Base-by-base conservation (phyloP, 2,888 invertebrate species). In the Deilephila porcellus region DNA sequence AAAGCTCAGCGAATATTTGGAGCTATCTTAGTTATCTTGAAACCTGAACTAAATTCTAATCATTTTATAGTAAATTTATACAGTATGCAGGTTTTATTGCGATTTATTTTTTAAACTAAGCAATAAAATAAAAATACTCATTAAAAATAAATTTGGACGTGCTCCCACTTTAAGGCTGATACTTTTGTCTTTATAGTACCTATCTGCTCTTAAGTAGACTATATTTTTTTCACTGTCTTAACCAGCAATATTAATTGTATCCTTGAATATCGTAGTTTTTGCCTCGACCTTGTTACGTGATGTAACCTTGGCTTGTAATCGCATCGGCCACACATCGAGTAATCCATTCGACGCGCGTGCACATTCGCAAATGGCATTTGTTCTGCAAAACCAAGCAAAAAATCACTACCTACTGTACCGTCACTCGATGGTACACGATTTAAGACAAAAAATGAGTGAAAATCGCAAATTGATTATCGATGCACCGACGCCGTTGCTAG, bases 321-420 rank as follows among this genome's bases (percentile, higher is more conserved):
- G 17, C 52, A 52, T 56, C 56, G 45, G 52, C 67, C 11, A 67
- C 45, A 67, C 52, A 67, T 52, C 67, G 45, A 67, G 4, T 52
- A 67, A 67, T 67, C 52, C 17, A 67, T 67, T 52, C 45, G 67
- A 67, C 52, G 67, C 52, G 67, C 67, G 67, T 67, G 67, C 52
- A 67, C n/a, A 67, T 52, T 52, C 67, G 25, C 45, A 67, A 67
- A 67, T 67, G 52, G 67, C 25, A 45, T 67, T 67, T 64, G 45
- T 45, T 52, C 67, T 67, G 17, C 25, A 67, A 67, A 67, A 17
- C 45, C 25, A 52, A 8, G 25, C 17, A 67, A 67, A 67, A 67
- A 67, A 37, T 56, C 34, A 7, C 17, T 37, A 64, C n/a, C 64
- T 64, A 62, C 62, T 62, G 29, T 29, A n/a, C 19, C 37, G 34